Percentiles rank a stretch among this genome's conserved stretches.
These are phyloP conservation scores for Ichneumoninae sp. DNA, from an alignment of 2,888 invertebrate genomes.

Conservation along the genomic window DNA sequence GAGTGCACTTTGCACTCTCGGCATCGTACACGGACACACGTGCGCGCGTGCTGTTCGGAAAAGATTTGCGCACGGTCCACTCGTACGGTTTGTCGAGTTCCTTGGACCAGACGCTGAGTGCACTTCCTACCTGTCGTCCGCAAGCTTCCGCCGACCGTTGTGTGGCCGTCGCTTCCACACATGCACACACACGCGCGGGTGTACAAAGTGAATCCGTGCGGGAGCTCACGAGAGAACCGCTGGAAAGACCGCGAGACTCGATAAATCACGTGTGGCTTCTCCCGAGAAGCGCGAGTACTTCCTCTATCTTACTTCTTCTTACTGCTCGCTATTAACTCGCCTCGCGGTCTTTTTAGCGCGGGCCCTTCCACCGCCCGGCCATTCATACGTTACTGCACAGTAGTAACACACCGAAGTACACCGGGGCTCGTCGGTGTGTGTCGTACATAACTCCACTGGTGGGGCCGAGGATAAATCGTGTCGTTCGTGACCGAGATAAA, in stretches of 20 bases:
- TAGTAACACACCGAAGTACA: slow-evolving; percentile 33
- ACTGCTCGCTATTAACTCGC: slow-evolving; percentile 20
- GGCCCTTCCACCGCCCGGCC: slow-evolving; percentile 24
- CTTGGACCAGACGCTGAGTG: slow-evolving; percentile 22
- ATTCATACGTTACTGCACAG: slow-evolving; percentile 47
- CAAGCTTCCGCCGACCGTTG: background rate
- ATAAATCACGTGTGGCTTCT: slow-evolving; percentile 59
- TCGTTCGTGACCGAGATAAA: slow-evolving; percentile 63
- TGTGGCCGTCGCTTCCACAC: background rate
- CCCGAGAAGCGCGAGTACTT: slow-evolving; percentile 21
- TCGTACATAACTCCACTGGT: slow-evolving; percentile 25
- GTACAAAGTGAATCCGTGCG: slow-evolving; percentile 35
- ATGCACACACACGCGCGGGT: background rate
- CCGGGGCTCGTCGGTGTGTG: slow-evolving; percentile 10
- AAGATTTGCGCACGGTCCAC: slow-evolving; percentile 28
- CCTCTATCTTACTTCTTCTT: slow-evolving; percentile 49
- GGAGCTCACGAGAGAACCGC: background rate
- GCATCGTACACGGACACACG: background rate
- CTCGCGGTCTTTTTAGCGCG: slow-evolving; percentile 27
- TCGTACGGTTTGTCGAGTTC: slow-evolving; percentile 25
- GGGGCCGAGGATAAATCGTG: slow-evolving; percentile 62
- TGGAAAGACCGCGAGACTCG: slow-evolving; percentile 42
- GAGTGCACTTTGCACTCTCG: slow-evolving; percentile 43
- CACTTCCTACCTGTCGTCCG: slow-evolving; percentile 25
- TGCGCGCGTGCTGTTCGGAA: background rate